Evolutionary conservation across 2,113 vertebrate species (phyloP).

Genomic region (Mellivora capensis): DNA sequence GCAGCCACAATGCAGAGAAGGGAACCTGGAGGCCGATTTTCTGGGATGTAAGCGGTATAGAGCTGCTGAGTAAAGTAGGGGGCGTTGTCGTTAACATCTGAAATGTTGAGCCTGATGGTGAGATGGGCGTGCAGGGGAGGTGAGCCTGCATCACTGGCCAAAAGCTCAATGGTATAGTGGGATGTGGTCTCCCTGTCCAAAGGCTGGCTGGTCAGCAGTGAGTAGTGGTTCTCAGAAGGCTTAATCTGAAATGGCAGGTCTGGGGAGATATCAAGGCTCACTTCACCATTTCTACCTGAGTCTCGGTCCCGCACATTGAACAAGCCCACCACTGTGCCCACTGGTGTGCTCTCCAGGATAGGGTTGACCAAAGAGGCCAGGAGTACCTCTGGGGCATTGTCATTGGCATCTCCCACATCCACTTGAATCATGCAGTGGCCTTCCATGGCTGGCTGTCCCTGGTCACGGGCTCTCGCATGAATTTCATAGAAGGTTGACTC

Average conservation of each 20-base stretch:
- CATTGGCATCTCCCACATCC: constrained; percentile 84
- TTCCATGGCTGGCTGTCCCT: constrained; percentile 88
- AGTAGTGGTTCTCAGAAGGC: constrained; percentile 92
- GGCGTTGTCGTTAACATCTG: constrained; percentile 92
- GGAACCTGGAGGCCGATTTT: constrained; percentile 86
- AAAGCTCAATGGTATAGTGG: constrained; percentile 82
- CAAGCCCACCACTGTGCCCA: constrained; percentile 87
- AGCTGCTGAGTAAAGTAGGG: constrained; percentile 82
- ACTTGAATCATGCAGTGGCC: constrained; percentile 86
- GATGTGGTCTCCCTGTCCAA: constrained; percentile 85
- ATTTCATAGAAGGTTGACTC: constrained; percentile 86
- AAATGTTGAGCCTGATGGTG: constrained; percentile 84
- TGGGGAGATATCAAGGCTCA: constrained; percentile 82
- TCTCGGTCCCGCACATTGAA: constrained; percentile 88
- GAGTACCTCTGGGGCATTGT: constrained; percentile 84
- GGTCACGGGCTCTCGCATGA: constrained; percentile 86
- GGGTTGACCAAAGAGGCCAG: constrained; percentile 84
- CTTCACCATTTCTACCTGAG: constrained; percentile 84
- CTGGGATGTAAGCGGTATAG: constrained; percentile 83
- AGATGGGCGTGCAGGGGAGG: constrained; percentile 84
- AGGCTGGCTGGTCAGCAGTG: constrained; percentile 83
- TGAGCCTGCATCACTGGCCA: constrained; percentile 85
- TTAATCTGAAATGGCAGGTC: constrained; percentile 87
- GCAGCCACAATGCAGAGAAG: constrained; percentile 88
- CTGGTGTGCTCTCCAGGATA: constrained; percentile 83